Evolutionary conservation across 2,797 vertebrate species (phyloP), one percentile per base, ranked within the genome.

Genomic region (Poeciliopsis gracilis): DNA sequence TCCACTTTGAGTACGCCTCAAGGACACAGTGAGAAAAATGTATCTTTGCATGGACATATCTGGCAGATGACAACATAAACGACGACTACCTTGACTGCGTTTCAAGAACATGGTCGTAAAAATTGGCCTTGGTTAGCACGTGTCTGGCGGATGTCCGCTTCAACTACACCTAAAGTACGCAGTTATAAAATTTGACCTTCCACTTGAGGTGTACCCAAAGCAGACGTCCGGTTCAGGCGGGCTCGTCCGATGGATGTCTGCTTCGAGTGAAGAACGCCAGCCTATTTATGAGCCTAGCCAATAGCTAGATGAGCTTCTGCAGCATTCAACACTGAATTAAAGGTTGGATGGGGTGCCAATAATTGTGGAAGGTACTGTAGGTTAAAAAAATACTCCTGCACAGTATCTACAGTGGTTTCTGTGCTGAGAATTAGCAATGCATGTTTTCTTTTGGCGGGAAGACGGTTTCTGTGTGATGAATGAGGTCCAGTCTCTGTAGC

Each of bases 401-500:
- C 28, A 28, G 25, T 70, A 46, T 28, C 43, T 70, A 28, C 41
- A 28, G 41, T 28, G 38, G 41, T 45, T 70, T 70, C 67, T n/a
- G 23, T n/a, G 25, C 43, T 82, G 75, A 76, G 28, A 71, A 45
- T 69, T 81, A 78, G 23, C 69, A 46, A 59, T 46, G 12, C 5
- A 3, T 12, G 72, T 77, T 11, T 12, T 51, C 70, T 81, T 80
- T 78, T 71, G 67, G 43, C 38, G 28, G 69, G 69, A 72, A 77
- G 84, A 28, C 61, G 79, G 78, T 75, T 72, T 25, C 8, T n/a
- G 55, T 47, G 66, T 63, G 85, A 90, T 89, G 88, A 93, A 90
- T 89, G 90, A 90, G 86, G 88, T 74, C 88, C 90, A 89, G 84
- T 59, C 80, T 91, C 84, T 84, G 89, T 87, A 88, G 88, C 89